Evolutionary conservation across 2,888 invertebrate species (phyloP).

Genomic region (Drosophila prostipennis): DNA sequence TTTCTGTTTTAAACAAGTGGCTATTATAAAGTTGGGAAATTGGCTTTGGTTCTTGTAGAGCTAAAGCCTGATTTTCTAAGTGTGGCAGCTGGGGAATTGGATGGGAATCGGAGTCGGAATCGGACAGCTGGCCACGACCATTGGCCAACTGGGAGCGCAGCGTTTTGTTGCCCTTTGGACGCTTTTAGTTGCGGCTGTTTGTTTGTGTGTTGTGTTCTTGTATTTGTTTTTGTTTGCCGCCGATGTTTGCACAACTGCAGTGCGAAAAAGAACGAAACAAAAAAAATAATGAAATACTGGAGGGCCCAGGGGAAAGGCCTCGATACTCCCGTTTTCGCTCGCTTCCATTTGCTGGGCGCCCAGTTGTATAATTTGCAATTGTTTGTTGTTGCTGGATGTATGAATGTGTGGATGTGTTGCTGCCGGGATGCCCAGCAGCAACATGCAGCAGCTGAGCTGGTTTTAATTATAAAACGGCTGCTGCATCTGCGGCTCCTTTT

Average conservation of each 20-base stretch:
- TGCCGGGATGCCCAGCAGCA: conserved; percentile 16
- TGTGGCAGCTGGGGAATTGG: conserved; percentile 13
- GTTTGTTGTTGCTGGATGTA: conserved; percentile 73
- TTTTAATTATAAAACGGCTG: conserved; percentile 50
- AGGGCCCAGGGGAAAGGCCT: background rate
- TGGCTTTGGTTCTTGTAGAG: background rate
- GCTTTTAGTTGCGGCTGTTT: conserved; percentile 31
- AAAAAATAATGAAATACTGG: background rate
- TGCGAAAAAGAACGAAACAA: conserved; percentile 18
- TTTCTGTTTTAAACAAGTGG: too few relatives aligned
- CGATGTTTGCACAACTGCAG: conserved; percentile 70
- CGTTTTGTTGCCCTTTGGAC: conserved; percentile 29
- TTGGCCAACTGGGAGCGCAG: conserved; percentile 67
- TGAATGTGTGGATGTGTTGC: conserved; percentile 50
- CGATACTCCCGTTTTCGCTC: conserved; percentile 1
- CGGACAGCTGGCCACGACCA: conserved; percentile 59
- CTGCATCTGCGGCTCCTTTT: conserved; percentile 23
- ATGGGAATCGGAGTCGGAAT: conserved; percentile 5
- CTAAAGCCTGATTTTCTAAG: conserved; percentile 14
- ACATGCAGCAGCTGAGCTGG: conserved; percentile 35
- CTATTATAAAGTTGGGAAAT: too few relatives aligned
- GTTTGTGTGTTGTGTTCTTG: conserved; percentile 33
- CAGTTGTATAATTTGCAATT: conserved; percentile 76
- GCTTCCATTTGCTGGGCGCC: conserved; percentile 64
- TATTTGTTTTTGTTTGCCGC: conserved; percentile 48